Conservation (phyloP, 2,113 vertebrate genomes). For the Chaetops frenatus region DNA sequence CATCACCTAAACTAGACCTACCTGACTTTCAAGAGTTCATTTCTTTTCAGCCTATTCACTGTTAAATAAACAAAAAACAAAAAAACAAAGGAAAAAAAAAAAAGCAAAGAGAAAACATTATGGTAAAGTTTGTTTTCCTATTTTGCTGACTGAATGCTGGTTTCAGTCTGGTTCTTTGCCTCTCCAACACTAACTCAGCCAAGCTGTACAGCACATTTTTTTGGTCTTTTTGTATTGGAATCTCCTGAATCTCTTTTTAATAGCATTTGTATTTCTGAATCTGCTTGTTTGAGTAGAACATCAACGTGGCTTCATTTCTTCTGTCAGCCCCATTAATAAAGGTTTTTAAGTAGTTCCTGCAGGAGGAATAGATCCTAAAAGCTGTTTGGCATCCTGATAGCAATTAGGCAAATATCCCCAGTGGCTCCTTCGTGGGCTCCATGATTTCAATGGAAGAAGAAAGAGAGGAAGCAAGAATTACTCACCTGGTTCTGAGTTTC, state of each 20-base stretch:
- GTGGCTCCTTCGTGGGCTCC: not conserved
- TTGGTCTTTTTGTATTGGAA: constrained; percentile 12
- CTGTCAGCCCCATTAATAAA: not conserved
- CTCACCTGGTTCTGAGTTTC: not conserved
- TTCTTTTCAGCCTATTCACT: constrained; percentile 4
- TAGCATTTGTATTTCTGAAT: not conserved
- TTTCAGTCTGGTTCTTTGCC: not conserved
- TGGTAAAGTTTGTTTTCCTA: not conserved
- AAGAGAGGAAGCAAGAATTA: not conserved
- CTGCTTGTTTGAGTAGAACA: not conserved
- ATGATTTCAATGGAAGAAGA: not conserved
- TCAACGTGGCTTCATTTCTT: not conserved
- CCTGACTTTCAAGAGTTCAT: not conserved
- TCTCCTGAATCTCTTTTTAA: not conserved
- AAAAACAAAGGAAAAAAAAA: too few species aligned
- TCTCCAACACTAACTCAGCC: not conserved
- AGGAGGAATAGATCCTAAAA: not conserved
- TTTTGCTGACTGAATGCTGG: not conserved
- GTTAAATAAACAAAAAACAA: not conserved
- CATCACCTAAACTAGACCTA: not conserved
- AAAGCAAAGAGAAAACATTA: not conserved
- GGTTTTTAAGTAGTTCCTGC: not conserved
- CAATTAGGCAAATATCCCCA: not conserved
- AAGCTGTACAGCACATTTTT: constrained; percentile 15
- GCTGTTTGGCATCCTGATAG: not conserved